These are phyloP conservation scores for Buphagus erythrorhynchus DNA, from an alignment of 2,797 vertebrate species.

Conservation along the genomic window DNA sequence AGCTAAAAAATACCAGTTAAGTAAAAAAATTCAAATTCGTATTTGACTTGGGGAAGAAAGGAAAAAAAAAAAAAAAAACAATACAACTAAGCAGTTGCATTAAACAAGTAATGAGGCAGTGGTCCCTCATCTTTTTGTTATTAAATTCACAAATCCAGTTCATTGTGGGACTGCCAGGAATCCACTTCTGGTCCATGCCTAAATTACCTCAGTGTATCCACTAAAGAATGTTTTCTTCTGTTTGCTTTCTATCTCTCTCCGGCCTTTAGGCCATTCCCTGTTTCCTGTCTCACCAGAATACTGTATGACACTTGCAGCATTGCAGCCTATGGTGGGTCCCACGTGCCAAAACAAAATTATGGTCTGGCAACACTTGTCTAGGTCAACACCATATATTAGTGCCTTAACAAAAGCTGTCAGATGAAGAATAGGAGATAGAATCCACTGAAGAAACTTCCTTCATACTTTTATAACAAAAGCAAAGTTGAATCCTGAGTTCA, in stretches of 20 bases:
- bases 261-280: neutral
- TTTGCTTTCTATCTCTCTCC: neutral
- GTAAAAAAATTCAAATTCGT: constrained; percentile 37
- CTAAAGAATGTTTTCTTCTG: neutral
- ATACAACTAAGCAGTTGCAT: neutral
- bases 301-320: neutral
- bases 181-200: neutral
- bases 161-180: neutral
- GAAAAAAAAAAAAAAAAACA: neutral
- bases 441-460: neutral
- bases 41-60: neutral
- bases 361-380: neutral
- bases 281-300: neutral
- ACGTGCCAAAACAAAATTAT: neutral
- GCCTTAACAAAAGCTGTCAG: neutral
- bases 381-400: neutral
- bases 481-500: neutral
- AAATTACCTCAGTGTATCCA: neutral
- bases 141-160: neutral
- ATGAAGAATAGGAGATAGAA: neutral
- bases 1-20: constrained; percentile 26
- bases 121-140: neutral
- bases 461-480: neutral
- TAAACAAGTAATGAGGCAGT: neutral
- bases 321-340: neutral